Evolutionary conservation across 2,797 vertebrate genomes (phyloP).

Genomic region (Microchirus variegatus): DNA sequence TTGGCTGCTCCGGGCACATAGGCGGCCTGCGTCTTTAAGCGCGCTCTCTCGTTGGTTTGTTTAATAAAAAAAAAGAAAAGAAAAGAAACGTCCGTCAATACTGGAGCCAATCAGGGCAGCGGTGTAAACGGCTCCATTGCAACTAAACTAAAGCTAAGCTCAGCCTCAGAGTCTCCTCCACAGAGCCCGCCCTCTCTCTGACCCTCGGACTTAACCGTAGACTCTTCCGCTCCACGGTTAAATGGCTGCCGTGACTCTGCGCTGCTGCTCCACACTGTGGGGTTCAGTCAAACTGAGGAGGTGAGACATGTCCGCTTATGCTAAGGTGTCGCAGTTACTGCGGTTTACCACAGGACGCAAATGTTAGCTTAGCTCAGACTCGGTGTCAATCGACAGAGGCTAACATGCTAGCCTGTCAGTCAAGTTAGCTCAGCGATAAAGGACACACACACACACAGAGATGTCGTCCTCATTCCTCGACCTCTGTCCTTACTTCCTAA

Average conservation of each 20-base stretch:
- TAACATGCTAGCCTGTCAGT: too few relatives aligned
- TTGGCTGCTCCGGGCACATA: constrained; percentile 1
- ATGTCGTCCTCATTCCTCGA: too few relatives aligned
- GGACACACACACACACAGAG: too few relatives aligned
- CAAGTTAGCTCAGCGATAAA: too few relatives aligned
- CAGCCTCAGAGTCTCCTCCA: neutral
- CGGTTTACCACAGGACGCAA: too few relatives aligned
- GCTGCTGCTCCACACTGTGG: constrained; percentile 8
- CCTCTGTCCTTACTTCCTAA: too few relatives aligned
- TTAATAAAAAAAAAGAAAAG: neutral
- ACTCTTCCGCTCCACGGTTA: neutral
- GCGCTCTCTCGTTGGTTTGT: constrained; percentile 2
- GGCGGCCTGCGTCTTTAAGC: fast-evolving
- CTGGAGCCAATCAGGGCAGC: too few relatives aligned
- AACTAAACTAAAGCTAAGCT: neutral
- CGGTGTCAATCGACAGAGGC: too few relatives aligned
- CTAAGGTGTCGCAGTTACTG: too few relatives aligned
- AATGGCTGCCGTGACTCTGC: constrained; percentile 63
- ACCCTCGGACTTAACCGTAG: constrained; percentile 12
- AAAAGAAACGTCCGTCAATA: fast-evolving
- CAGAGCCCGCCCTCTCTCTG: neutral
- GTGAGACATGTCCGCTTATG: too few relatives aligned
- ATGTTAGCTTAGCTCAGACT: too few relatives aligned
- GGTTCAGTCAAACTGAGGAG: constrained; percentile 11
- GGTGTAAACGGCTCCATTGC: neutral